These are phyloP conservation scores for Onthophagus sagittarius DNA, from an alignment of 2,888 invertebrate genomes.

Conservation along the genomic window DNA sequence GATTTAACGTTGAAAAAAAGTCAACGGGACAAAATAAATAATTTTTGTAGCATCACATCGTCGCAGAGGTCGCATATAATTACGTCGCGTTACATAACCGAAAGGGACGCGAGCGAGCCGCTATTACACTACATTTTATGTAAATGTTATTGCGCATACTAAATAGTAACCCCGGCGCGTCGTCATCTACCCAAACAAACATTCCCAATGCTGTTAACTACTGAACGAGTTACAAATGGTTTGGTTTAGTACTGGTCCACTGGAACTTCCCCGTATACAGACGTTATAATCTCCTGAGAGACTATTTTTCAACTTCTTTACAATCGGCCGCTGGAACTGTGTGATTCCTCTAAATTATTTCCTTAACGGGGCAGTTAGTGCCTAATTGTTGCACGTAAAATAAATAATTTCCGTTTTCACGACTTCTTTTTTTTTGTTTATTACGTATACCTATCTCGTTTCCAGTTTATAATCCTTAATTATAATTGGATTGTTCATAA, in stretches of 20 bases:
- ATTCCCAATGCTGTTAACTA: not conserved
- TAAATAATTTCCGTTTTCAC: constrained; percentile 12
- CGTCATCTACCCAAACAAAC: not conserved
- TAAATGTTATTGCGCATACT: not conserved
- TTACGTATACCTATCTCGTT: too few relatives aligned
- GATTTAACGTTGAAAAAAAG: too few relatives aligned
- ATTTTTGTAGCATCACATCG: not conserved
- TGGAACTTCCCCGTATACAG: constrained; percentile 23
- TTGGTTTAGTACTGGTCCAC: constrained; percentile 7
- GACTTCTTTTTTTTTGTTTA: too few relatives aligned
- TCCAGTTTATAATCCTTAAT: too few relatives aligned
- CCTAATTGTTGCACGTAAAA: constrained; percentile 33
- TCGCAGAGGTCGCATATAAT: not conserved
- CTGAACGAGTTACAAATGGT: not conserved
- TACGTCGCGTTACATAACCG: not conserved
- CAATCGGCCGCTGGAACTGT: constrained; percentile 9
- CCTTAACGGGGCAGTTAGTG: constrained; percentile 31
- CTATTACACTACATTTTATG: constrained; percentile 9
- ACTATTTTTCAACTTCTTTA: constrained; percentile 12
- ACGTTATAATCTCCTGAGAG: constrained; percentile 27
- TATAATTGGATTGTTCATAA: too few relatives aligned
- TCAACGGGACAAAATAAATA: not conserved
- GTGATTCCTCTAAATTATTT: constrained; percentile 33
- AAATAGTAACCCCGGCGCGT: not conserved
- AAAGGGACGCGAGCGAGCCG: not conserved